Evolutionary conservation across 2,113 vertebrate species (phyloP), one percentile per base, ranked within the genome.

Genomic region (Sarotherodon lohbergeri): DNA sequence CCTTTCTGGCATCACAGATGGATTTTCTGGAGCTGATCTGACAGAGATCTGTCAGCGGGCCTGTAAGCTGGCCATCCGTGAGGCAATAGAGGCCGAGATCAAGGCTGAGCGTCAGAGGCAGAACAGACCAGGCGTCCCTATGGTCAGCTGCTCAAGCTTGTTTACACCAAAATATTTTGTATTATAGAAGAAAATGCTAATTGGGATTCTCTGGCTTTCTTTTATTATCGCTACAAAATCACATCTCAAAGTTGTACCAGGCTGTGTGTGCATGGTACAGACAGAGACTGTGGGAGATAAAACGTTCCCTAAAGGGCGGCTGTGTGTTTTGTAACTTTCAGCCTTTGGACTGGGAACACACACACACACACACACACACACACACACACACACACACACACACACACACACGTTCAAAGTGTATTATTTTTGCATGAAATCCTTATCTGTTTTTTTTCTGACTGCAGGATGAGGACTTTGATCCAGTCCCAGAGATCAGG

Each of bases 21-120:
- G 98, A 34, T 99, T 99, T 89, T 99, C 98, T 2, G 98, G 98
- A 81, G 98, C 98, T 55, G 98, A 99, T 85, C 94, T 99, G 87
- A 99, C 98, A 24, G 98, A 99, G 89, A 98, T 99, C 92, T 99
- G 98, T 95, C 98, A 99, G 91, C 97, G 98, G 63, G 98, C 98
- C 56, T 99, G 98, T 91, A 99, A 99, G 63, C 95, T 99, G 91
- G 98, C 98, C 88, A 99, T 99, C 85, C 97, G 98, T 0, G 98
- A 99, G 95, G 98, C 97, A 46, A 99, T 99, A 0, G 98, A 99
- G 94, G 98, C 97, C 1, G 98, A 99, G 94, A 98, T 99, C 88
- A 94, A 97, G 89, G 95, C 98, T 92, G 98, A 99, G 55, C 97
- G 98, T 0, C 98, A 99, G 95, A 97, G 98, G 90, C 98, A 98